Percentiles rank a stretch among this genome's conserved stretches.
Evolutionary conservation across 2,113 vertebrate species (phyloP).

Genomic region (Himantopus leucocephalus): DNA sequence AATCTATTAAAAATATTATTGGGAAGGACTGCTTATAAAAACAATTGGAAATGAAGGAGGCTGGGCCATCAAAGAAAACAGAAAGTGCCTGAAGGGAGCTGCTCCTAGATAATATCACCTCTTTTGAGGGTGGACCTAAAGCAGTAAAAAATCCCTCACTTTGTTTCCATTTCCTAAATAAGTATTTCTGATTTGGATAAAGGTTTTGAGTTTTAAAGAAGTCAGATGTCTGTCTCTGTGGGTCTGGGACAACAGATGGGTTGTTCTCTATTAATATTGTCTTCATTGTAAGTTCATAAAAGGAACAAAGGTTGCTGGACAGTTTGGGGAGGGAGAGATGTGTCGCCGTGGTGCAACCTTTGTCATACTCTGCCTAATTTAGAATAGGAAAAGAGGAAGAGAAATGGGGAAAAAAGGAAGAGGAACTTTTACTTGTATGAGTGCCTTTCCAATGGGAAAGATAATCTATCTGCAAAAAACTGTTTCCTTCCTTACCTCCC

Average conservation of each 20-base stretch:
- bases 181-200: neutral
- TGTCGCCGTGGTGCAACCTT: neutral
- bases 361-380: neutral
- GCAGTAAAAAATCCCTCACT: neutral
- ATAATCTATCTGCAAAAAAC: neutral
- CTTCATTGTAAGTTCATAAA: neutral
- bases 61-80: neutral
- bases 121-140: neutral
- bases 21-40: neutral
- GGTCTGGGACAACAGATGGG: neutral
- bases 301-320: neutral
- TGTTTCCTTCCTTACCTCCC: neutral
- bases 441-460: neutral
- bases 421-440: neutral
- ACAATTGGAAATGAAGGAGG: neutral
- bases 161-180: neutral
- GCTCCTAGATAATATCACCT: neutral
- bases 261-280: neutral
- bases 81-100: neutral
- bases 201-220: neutral
- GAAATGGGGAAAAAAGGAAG: neutral
- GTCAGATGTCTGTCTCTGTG: neutral
- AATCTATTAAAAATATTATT: neutral
- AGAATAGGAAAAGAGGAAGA: neutral
- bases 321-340: neutral